A percentile compares a stretch with the other conserved stretches of the same genome.
Evolutionary conservation across 2,113 vertebrate species (phyloP).

Genomic region (Podarcis cretensis): DNA sequence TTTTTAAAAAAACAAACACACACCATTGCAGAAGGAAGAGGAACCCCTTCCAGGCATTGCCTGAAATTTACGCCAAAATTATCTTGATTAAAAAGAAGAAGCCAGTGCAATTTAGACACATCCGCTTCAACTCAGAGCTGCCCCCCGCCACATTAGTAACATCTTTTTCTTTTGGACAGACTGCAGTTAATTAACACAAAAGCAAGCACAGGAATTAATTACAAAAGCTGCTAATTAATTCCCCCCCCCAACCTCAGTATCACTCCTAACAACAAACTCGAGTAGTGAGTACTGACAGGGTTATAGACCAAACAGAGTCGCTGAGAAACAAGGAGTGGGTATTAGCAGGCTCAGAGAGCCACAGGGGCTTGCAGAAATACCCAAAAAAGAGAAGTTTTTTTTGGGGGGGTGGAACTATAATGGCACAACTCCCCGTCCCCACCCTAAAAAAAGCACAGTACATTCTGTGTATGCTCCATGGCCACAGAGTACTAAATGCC

Average conservation of each 20-base stretch:
- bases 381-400: too few relatives aligned
- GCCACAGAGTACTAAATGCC: background rate
- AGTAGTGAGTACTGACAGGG: background rate
- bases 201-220: conserved; percentile 59
- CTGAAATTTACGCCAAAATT: background rate
- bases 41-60: background rate
- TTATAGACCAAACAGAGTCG: background rate
- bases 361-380: too few relatives aligned
- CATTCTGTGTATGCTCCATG: background rate
- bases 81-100: background rate
- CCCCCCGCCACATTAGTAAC: conserved; percentile 42
- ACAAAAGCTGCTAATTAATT: conserved; percentile 43
- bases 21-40: fast-evolving
- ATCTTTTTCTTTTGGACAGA: conserved; percentile 8
- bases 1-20: background rate
- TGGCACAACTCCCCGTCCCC: background rate
- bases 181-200: conserved; percentile 70
- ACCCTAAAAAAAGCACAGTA: background rate
- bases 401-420: too few relatives aligned
- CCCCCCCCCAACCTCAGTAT: background rate
- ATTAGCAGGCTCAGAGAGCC: background rate
- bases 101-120: conserved; percentile 13
- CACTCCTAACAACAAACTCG: background rate
- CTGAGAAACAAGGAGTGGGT: background rate
- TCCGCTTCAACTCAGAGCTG: conserved; percentile 24